Evolutionary conservation across 2,113 vertebrate species (phyloP).

Genomic region (Vulpes ferrilata): DNA sequence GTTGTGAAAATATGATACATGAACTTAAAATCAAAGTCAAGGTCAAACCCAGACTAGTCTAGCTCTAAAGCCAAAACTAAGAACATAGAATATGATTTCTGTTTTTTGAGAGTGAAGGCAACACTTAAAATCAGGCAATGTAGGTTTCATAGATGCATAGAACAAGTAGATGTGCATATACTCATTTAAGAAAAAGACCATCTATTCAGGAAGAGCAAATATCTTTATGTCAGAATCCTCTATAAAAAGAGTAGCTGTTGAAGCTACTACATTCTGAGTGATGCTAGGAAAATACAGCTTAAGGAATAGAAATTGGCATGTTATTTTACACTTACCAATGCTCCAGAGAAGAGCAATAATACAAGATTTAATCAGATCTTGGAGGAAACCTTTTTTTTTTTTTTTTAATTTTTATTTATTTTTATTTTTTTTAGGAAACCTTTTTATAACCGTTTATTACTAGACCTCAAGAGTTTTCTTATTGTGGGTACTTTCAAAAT

Average conservation of each 20-base stretch:
- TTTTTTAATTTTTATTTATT: too few relatives aligned
- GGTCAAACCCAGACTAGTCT: too few relatives aligned
- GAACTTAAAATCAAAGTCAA: not conserved
- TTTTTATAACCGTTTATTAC: constrained; percentile 15
- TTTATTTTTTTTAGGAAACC: not conserved
- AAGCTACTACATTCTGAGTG: not conserved
- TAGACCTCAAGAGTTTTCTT: constrained; percentile 3
- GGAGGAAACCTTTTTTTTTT: not conserved
- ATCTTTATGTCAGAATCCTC: not conserved
- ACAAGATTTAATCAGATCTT: not conserved
- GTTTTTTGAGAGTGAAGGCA: too few relatives aligned
- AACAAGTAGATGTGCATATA: not conserved
- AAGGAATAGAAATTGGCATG: constrained; percentile 3
- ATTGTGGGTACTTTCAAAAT: not conserved
- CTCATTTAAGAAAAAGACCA: not conserved
- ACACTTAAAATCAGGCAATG: not conserved
- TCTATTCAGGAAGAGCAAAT: not conserved
- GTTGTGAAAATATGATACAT: not conserved
- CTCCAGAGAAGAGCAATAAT: not conserved
- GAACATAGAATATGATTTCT: too few relatives aligned
- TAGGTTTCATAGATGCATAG: not conserved
- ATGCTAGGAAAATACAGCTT: constrained; percentile 34
- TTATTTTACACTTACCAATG: constrained; percentile 13
- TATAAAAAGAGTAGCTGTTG: not conserved
- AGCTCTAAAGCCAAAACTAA: too few relatives aligned